These are phyloP conservation scores for Phoxinus dragarum DNA, from an alignment of 2,797 vertebrate species.

Conservation along the genomic window DNA sequence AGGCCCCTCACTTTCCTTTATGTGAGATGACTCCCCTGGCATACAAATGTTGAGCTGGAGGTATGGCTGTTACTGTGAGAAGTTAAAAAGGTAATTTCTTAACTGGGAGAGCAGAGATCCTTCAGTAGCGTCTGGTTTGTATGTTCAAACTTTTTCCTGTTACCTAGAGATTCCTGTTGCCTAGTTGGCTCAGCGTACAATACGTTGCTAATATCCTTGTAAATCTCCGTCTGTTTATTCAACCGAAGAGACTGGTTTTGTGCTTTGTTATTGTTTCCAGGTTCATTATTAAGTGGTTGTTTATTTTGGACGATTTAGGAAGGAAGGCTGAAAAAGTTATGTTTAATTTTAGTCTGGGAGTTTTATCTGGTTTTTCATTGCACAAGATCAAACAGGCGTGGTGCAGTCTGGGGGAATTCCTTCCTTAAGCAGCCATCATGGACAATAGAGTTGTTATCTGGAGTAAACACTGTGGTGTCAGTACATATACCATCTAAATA, in stretches of 20 bases:
- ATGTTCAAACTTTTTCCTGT: background rate
- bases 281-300: slow-evolving; percentile 56
- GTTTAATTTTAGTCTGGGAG: slow-evolving; percentile 73
- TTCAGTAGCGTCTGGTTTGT: background rate
- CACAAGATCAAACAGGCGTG: slow-evolving; percentile 71
- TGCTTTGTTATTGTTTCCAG: slow-evolving; percentile 59
- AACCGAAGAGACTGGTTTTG: slow-evolving; percentile 47
- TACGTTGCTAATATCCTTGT: slow-evolving; percentile 4
- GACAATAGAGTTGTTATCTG: slow-evolving; percentile 57
- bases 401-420: slow-evolving; percentile 74
- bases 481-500: slow-evolving; percentile 41
- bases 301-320: slow-evolving; percentile 65
- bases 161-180: slow-evolving; percentile 11
- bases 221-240: slow-evolving; percentile 51
- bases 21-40: slow-evolving; percentile 69
- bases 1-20: slow-evolving; percentile 68
- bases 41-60: slow-evolving; percentile 75
- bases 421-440: slow-evolving; percentile 55
- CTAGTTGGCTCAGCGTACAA: background rate
- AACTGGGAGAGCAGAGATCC: slow-evolving; percentile 38
- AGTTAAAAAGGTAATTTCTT: slow-evolving; percentile 69
- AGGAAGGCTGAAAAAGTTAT: slow-evolving; percentile 68
- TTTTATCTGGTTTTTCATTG: slow-evolving; percentile 68
- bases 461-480: slow-evolving; percentile 46
- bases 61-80: slow-evolving; percentile 53